These are phyloP conservation scores for Globia sparganii DNA, from an alignment of 2,888 invertebrate genomes.

Conservation along the genomic window DNA sequence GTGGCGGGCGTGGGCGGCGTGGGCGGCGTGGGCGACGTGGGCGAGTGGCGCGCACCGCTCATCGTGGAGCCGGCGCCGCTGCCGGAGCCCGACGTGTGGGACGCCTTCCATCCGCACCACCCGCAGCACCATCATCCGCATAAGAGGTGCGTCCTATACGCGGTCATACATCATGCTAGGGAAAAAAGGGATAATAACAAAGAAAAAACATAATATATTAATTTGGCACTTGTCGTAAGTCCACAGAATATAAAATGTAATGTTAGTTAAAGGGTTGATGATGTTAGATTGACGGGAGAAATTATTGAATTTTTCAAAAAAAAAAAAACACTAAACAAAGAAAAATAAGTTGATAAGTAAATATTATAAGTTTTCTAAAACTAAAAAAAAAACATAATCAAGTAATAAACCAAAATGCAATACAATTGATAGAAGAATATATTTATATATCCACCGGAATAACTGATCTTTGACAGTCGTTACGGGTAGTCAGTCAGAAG, in stretches of 20 bases:
- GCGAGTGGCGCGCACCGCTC: slow-evolving; percentile 96
- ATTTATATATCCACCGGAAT: neutral
- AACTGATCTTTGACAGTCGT: too few species aligned
- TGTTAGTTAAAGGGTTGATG: neutral
- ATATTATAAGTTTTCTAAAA: neutral
- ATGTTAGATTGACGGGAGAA: neutral
- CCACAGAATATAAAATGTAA: too few species aligned
- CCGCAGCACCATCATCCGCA: slow-evolving; percentile 82
- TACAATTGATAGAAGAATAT: neutral
- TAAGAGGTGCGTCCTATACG: slow-evolving; percentile 76
- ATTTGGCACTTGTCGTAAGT: too few species aligned
- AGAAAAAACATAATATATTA: too few species aligned
- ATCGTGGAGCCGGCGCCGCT: slow-evolving; percentile 92
- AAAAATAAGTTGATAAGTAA: neutral
- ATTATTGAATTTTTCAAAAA: neutral
- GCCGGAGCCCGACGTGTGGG: slow-evolving; percentile 86
- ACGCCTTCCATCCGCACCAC: slow-evolving; percentile 82
- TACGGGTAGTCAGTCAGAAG: too few species aligned
- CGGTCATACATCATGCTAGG: fast-evolving
- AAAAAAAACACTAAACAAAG: neutral
- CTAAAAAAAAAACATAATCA: neutral
- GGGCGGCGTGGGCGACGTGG: slow-evolving; percentile 80
- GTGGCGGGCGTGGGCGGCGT: slow-evolving; percentile 65
- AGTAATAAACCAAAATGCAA: neutral
- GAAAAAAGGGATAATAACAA: neutral